A percentile compares a stretch with the other conserved stretches of the same genome.
phyloP scores from a whole-genome alignment of 2,113 vertebrate genomes.

The Ctenomys sociabilis region DNA sequence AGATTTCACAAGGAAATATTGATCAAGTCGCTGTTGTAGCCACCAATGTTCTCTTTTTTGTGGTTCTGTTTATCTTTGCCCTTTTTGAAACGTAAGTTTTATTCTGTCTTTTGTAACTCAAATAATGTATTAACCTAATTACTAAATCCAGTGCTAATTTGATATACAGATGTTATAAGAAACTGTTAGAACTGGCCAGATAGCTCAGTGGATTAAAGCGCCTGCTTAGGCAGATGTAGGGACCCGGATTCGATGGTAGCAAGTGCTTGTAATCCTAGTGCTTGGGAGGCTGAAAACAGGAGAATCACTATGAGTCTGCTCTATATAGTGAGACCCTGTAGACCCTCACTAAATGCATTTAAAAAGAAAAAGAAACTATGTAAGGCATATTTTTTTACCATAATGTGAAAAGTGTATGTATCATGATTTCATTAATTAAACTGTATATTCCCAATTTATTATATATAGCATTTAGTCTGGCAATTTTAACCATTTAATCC shows the following conservation, averaged over 20 bases:
- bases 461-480: background rate
- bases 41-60: slow-evolving; percentile 94
- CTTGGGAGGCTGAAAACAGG: too few relatives aligned
- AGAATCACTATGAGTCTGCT: too few relatives aligned
- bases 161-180: background rate
- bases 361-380: background rate
- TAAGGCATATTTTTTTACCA: slow-evolving; percentile 43
- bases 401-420: background rate
- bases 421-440: background rate
- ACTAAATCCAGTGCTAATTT: slow-evolving; percentile 12
- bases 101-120: slow-evolving; percentile 44
- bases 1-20: slow-evolving; percentile 84
- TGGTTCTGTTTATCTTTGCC: slow-evolving; percentile 95
- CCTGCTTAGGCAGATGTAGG: too few relatives aligned
- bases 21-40: slow-evolving; percentile 92
- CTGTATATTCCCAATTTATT: background rate
- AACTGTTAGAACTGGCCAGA: background rate
- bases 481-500: slow-evolving; percentile 24
- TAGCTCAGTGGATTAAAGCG: too few relatives aligned
- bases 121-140: slow-evolving; percentile 3
- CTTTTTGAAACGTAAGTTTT: slow-evolving; percentile 97
- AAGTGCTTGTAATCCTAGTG: too few relatives aligned
- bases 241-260: too few relatives aligned
- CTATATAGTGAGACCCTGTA: too few relatives aligned
- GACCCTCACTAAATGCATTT: too few relatives aligned